Conservation (phyloP, 2,113 vertebrate genomes). For the Ptychochromis oligacanthus region DNA sequence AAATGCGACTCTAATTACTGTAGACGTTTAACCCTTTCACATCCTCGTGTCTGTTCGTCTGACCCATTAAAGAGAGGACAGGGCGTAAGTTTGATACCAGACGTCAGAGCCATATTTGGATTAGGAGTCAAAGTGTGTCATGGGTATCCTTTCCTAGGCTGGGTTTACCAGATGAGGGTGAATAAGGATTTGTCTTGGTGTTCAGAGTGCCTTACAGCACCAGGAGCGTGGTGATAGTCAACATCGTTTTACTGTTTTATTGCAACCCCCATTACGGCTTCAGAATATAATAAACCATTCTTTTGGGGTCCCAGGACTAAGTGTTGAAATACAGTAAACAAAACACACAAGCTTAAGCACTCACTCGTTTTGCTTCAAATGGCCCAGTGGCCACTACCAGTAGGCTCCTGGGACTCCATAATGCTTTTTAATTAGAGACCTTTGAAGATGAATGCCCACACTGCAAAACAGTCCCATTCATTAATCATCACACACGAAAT, state of each 20-base stretch:
- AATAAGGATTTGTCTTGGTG: slow-evolving; percentile 47
- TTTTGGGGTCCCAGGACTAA: not conserved
- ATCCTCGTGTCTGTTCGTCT: slow-evolving; percentile 50
- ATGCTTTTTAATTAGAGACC: slow-evolving; percentile 62
- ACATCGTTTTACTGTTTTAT: slow-evolving; percentile 20
- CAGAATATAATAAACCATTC: not conserved
- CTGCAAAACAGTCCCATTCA: slow-evolving; percentile 62
- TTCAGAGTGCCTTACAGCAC: slow-evolving; percentile 13
- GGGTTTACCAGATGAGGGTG: slow-evolving; percentile 36
- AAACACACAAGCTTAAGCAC: slow-evolving; percentile 12
- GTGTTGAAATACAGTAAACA: slow-evolving; percentile 9
- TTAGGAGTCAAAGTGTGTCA: slow-evolving; percentile 61
- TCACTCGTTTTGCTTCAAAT: slow-evolving; percentile 24
- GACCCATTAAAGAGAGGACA: slow-evolving; percentile 64
- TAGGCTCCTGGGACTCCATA: slow-evolving; percentile 35
- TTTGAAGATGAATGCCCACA: slow-evolving; percentile 67
- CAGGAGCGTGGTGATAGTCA: not conserved
- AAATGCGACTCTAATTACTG: slow-evolving; percentile 76
- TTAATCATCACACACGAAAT: slow-evolving; percentile 60
- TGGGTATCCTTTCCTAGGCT: slow-evolving; percentile 60
- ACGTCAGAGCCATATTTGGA: slow-evolving; percentile 69
- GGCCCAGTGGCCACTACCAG: slow-evolving; percentile 46
- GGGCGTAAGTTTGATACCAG: slow-evolving; percentile 63
- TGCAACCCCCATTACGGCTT: not conserved
- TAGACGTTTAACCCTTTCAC: slow-evolving; percentile 83